Evolutionary conservation across 92 coral and sea anemone genomes (phyloP).

Genomic region (Pocillopora grandis): DNA sequence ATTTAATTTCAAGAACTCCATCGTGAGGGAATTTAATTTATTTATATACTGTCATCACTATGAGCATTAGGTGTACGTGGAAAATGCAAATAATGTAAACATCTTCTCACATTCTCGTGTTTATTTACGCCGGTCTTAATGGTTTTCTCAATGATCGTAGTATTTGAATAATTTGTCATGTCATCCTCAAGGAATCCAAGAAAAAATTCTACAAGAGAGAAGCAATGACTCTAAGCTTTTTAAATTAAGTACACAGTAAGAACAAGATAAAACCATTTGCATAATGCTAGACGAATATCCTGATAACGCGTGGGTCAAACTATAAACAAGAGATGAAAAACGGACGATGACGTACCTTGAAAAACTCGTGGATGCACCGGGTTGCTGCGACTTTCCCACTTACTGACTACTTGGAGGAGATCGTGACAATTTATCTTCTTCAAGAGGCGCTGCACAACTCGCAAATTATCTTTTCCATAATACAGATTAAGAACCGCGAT

Average conservation of each 20-base stretch:
- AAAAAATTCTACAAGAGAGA: neutral
- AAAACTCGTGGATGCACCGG: conserved; percentile 54
- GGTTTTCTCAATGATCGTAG: too few species aligned
- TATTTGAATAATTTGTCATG: neutral
- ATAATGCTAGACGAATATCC: neutral
- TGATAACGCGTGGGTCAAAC: conserved; percentile 9
- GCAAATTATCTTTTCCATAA: conserved; percentile 75
- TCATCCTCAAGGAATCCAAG: neutral
- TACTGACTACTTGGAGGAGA: conserved; percentile 57
- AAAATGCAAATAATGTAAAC: conserved; percentile 8
- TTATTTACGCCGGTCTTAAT: too few species aligned
- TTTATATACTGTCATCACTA: neutral
- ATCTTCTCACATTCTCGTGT: neutral
- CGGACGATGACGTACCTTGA: conserved; percentile 56
- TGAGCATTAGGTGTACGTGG: neutral
- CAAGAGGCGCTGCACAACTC: conserved; percentile 69
- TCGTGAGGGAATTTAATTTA: neutral
- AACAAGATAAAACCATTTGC: neutral
- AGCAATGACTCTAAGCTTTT: neutral
- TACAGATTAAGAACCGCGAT: conserved; percentile 62
- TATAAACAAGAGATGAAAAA: conserved; percentile 17
- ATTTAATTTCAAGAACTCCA: neutral
- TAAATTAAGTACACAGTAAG: neutral
- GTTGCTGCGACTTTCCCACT: conserved; percentile 57
- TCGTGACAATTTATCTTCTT: conserved; percentile 60